Evolutionary conservation across 1,140 invertebrate species (phyloP), one percentile per base, ranked within the genome.

Genomic region (Protaetia brevitarsis): DNA sequence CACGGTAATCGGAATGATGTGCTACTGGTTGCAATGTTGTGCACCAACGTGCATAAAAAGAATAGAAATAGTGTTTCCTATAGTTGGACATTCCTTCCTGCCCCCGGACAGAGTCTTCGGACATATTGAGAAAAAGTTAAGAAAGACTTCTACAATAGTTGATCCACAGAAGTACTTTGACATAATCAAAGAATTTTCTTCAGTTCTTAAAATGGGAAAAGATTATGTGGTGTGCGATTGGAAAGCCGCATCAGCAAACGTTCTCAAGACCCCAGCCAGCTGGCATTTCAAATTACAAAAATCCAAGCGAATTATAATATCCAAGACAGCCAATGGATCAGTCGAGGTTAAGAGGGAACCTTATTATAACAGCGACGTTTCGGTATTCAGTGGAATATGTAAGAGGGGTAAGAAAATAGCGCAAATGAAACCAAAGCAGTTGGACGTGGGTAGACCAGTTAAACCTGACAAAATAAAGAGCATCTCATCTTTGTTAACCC

Each of bases 21-120:
- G 36, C 21, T 37, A 37, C 19, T 63, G 61, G 61, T 13, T 63
- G 10, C 34, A 21, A 5, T n/a, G 1, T 28, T 63, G 23, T 45
- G 16, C 41, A 19, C 63, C 63, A 51, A 5, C 3, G 23, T 11
- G 60, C n/a, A 60, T 66, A 16, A 11, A 66, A 36, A 13, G 23
- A 16, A 23, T 60, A 16, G 58, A 68, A 63, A 27, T 69, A 10
- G 57, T 69, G 31, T 69, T 67, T 57, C 68, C 68, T 28, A 36
- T 69, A n/a, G 61, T 64, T 13, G 68, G 68, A 13, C 68, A 69
- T 45, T 67, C 61, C 19, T 69, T 51, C 45, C 23, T 69, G 11
- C 68, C 68, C 10, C 64, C 68, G 11, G 65, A 69, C 37, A 51
- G 65, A 28, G 68, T 69, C 7, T 69, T 69, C 26, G 68, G 45